These are phyloP conservation scores for Steinernema scapterisci DNA, from an alignment of 2,888 invertebrate species.

Conservation along the genomic window DNA sequence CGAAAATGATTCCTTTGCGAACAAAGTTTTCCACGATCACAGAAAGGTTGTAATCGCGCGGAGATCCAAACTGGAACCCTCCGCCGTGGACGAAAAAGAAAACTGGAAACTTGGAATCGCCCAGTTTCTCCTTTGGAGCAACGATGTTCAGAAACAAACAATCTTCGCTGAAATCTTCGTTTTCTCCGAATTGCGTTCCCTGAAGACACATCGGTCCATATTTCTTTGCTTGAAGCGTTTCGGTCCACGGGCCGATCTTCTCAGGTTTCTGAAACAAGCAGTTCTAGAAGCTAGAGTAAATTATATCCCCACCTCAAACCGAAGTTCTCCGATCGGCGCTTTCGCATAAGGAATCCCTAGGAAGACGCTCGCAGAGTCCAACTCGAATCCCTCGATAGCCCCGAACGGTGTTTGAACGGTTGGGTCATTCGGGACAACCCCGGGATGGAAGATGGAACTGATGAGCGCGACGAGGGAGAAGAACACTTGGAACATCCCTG, in stretches of 20 bases:
- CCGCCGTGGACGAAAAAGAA: constrained; percentile 42
- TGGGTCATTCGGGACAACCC: too few relatives aligned
- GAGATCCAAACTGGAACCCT: constrained; percentile 36
- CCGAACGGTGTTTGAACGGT: not conserved
- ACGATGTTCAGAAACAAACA: constrained; percentile 46
- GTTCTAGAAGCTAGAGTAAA: not conserved
- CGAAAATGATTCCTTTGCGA: constrained; percentile 46
- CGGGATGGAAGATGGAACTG: too few relatives aligned
- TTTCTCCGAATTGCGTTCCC: not conserved
- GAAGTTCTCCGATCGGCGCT: constrained; percentile 13
- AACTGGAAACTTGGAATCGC: constrained; percentile 28
- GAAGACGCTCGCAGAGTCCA: not conserved
- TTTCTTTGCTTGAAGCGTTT: constrained; percentile 31
- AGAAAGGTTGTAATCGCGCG: constrained; percentile 35
- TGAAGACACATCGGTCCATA: constrained; percentile 36
- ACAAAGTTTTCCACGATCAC: constrained; percentile 41
- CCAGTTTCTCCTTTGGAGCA: constrained; percentile 33
- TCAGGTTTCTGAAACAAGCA: constrained; percentile 45
- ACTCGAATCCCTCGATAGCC: not conserved
- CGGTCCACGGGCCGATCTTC: constrained; percentile 40
- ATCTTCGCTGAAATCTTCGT: constrained; percentile 39
- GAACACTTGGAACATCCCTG: too few relatives aligned
- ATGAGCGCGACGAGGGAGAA: too few relatives aligned
- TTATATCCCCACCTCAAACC: not conserved
- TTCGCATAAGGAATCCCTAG: constrained; percentile 8